Evolutionary conservation across 1,140 invertebrate genomes (phyloP), one percentile per base, ranked within the genome.

Genomic region (Diorhabda elongata): DNA sequence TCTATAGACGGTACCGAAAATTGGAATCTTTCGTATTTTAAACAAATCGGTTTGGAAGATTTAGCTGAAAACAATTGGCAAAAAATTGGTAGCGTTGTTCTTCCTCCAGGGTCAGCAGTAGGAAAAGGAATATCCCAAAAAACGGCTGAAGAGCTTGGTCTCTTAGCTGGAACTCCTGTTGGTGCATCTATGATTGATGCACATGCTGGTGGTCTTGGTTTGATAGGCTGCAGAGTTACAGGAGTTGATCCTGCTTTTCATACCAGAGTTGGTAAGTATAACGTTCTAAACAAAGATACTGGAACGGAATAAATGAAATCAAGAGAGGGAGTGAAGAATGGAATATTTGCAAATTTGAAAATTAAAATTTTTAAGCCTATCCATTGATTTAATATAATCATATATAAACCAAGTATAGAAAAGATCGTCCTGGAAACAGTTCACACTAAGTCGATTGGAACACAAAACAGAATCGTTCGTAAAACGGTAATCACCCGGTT

Each of bases 161-260:
- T 98, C 26, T 69, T 80, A 8, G 77, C 84, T 52, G 87, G 87
- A 44, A 95, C 89, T 47, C 86, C 92, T 41, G 93, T 98, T 7
- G 94, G 90, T 26, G 88, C 91, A 7, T 95, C 94, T 0, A 87
- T 98, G 42, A 97, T 99, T 65, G 97, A 99, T 84, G 96, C 96
- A 6, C 95, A 98, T 85, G 93, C 96, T 61, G 96, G 96, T 56
- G 94, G 89, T 5, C 78, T 98, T 64, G 95, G 95, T 71, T 87
- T 95, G 85, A 87, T 95, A 71, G 91, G 92, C 0, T 90, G 89
- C 71, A 80, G 77, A 45, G 85, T 84, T 45, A 79, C 84, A 57
- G 78, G 80, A 62, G 83, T 88, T 63, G 80, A 85, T 61, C 75
- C 77, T 8, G 80, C 86, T 8, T 87, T 90, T 78, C 81, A 84